phyloP scores from a whole-genome alignment of 2,888 invertebrate species.

The Amorpha juglandis region DNA sequence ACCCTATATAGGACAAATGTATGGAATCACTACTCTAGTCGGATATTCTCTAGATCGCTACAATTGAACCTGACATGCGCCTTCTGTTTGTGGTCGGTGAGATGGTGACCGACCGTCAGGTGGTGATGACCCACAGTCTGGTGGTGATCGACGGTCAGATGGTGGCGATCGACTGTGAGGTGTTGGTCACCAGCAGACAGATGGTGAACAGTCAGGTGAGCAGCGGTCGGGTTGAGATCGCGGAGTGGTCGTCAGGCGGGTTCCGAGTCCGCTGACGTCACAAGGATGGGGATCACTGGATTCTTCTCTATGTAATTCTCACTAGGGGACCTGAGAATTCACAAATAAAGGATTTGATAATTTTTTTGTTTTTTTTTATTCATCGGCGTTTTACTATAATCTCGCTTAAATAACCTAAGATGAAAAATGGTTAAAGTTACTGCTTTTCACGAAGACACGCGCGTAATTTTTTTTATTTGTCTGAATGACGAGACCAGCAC shows the following conservation, averaged over 20 bases:
- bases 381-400: too few relatives aligned
- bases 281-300: slow-evolving; percentile 72
- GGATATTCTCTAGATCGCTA: slow-evolving; percentile 43
- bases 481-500: too few relatives aligned
- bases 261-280: slow-evolving; percentile 71
- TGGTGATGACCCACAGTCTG: background rate
- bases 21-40: slow-evolving; percentile 17
- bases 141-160: background rate
- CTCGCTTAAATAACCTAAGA: too few relatives aligned
- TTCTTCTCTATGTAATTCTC: slow-evolving; percentile 59
- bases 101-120: background rate
- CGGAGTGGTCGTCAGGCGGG: slow-evolving; percentile 59
- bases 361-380: background rate
- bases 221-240: slow-evolving; percentile 36
- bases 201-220: slow-evolving; percentile 20
- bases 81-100: slow-evolving; percentile 29
- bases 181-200: background rate
- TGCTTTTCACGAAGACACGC: too few relatives aligned
- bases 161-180: background rate
- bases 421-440: too few relatives aligned
- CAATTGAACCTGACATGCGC: slow-evolving; percentile 51
- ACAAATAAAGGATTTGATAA: background rate
- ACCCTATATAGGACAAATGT: slow-evolving; percentile 1
- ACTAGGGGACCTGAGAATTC: slow-evolving; percentile 66
- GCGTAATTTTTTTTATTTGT: too few relatives aligned